Conservation (phyloP, 2,113 vertebrate species). For the Ploceus nigricollis region DNA sequence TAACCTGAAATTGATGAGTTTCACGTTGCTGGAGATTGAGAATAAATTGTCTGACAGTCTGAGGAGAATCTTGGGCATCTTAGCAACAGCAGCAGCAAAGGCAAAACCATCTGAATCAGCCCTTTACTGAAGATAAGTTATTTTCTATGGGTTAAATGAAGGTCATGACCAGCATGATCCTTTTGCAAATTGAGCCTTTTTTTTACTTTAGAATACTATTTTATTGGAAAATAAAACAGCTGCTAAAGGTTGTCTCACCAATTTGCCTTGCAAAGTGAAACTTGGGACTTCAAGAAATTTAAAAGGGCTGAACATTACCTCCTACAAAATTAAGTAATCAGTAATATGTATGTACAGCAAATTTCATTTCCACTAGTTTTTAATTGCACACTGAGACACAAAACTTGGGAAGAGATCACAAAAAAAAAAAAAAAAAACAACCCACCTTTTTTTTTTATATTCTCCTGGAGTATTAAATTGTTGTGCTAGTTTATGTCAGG, state of each 20-base stretch:
- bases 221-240: neutral
- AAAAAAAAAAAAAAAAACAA: too few relatives aligned
- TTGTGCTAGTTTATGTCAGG: neutral
- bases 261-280: neutral
- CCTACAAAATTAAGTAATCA: neutral
- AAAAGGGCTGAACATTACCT: neutral
- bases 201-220: neutral
- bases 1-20: neutral
- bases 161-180: neutral
- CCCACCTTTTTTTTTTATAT: neutral
- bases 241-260: neutral
- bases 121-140: neutral
- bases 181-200: neutral
- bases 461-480: neutral
- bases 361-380: neutral
- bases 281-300: neutral
- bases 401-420: neutral
- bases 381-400: neutral
- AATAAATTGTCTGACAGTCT: neutral
- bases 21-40: neutral
- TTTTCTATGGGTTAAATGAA: neutral
- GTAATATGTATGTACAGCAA: neutral
- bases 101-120: neutral
- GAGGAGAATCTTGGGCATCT: neutral
- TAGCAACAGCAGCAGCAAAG: neutral